Percentiles rank a stretch among this genome's conserved stretches.
These are phyloP conservation scores for Caenorhabditis sp. DNA, from an alignment of 2,888 invertebrate species.

Conservation along the genomic window DNA sequence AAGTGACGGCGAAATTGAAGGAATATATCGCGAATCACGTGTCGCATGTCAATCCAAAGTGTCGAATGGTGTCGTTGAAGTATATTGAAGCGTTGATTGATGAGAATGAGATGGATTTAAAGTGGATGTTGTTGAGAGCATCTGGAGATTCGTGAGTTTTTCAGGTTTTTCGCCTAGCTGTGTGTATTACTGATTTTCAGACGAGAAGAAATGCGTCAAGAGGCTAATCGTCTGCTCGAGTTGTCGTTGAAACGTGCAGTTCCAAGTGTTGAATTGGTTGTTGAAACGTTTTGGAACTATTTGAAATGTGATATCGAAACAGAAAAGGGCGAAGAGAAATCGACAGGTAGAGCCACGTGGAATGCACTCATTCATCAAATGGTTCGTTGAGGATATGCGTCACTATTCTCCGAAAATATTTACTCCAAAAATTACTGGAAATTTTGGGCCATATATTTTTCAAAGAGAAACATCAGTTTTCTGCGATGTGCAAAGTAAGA, in stretches of 20 bases:
- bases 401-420: too few relatives aligned
- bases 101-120: conserved; percentile 43
- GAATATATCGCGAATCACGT: conserved; percentile 39
- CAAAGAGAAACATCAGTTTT: too few relatives aligned
- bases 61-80: conserved; percentile 51
- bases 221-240: conserved; percentile 44
- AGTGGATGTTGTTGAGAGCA: conserved; percentile 47
- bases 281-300: conserved; percentile 35
- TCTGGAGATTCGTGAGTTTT: conserved; percentile 41
- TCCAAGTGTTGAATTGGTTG: conserved; percentile 24
- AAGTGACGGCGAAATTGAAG: conserved; percentile 19
- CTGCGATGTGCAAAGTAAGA: too few relatives aligned
- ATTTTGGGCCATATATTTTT: too few relatives aligned
- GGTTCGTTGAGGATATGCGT: conserved; percentile 15
- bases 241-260: conserved; percentile 32
- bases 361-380: conserved; percentile 32
- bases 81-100: conserved; percentile 53
- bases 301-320: conserved; percentile 18
- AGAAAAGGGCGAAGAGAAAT: conserved; percentile 1
- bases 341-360: not conserved
- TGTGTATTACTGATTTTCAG: conserved; percentile 5
- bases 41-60: conserved; percentile 31
- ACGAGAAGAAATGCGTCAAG: conserved; percentile 45
- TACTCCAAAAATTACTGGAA: conserved; percentile 1
- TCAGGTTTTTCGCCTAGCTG: too few relatives aligned